Evolutionary conservation across 2,113 vertebrate genomes (phyloP), one percentile per base, ranked within the genome.

Genomic region (Sakesphorus luctuosus): DNA sequence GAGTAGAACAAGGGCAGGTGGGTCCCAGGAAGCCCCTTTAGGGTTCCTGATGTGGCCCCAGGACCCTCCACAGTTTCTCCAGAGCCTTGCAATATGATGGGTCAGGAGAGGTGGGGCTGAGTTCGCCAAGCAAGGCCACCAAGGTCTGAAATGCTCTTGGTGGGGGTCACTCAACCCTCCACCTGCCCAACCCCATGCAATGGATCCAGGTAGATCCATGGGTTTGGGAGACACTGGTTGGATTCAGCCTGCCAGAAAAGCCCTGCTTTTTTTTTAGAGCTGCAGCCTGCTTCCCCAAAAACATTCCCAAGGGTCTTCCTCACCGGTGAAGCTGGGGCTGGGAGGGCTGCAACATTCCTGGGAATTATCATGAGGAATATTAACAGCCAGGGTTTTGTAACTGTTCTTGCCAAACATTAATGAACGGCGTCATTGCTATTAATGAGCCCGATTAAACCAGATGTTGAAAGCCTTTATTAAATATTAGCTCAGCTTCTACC

Each of bases 391-490:
- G 4, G 46, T 91, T 97, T 94, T 87, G 94, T 95, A 96, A 95
- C 71, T 93, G 78, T 69, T 65, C 78, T 83, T 74, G 79, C 85
- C 83, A 62, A 92, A 89, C 6, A 2, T 66, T 95, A 92, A 96
- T 80, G 90, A 90, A 31, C 20, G 1, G 62, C 21, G 63, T 87
- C 92, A 35, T 31, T 7, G 75, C 83, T 61, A 80, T 92, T 92
- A 96, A 93, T 66, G 50, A 95, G 84, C 73, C 29, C 0, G 43
- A 95, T 94, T 88, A 92, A 69, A 31, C 59, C 86, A 66, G 92
- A 77, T 93, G 96, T 90, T 67, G 92, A 94, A 95, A 97, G 85
- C 72, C 29, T 92, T 92, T 88, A 93, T 88, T 94, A 95, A 94
- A 94, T 28, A 94, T 88, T 95, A 96, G 92, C 92, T 95, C 88